Evolutionary conservation across 2,888 invertebrate genomes (phyloP).

Genomic region (Orthonevra nobilis): DNA sequence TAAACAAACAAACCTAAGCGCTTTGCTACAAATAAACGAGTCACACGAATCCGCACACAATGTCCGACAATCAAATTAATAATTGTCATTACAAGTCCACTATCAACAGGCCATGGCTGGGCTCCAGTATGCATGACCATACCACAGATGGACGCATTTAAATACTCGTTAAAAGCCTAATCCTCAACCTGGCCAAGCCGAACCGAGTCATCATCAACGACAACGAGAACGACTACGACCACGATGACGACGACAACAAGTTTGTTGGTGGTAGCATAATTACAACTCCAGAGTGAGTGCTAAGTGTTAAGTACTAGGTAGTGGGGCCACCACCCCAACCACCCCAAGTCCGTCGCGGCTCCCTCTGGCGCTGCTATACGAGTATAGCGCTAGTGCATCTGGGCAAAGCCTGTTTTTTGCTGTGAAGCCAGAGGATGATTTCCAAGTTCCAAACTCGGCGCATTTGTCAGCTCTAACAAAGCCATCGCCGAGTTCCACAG

Average conservation of each 20-base stretch:
- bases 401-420: slow-evolving; percentile 40
- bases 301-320: slow-evolving; percentile 48
- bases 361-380: no score
- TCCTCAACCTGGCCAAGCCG: slow-evolving; percentile 53
- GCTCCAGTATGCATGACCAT: slow-evolving; percentile 47
- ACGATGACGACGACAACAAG: background rate
- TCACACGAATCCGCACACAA: slow-evolving; percentile 12
- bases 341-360: slow-evolving; percentile 3
- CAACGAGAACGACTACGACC: slow-evolving; percentile 18
- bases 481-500: slow-evolving; percentile 10
- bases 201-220: slow-evolving; percentile 14
- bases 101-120: slow-evolving; percentile 30
- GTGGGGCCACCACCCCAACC: slow-evolving; percentile 3
- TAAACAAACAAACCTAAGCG: slow-evolving; percentile 31
- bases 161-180: slow-evolving; percentile 54
- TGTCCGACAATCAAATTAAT: slow-evolving; percentile 47
- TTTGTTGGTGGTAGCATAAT: slow-evolving; percentile 44
- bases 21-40: slow-evolving; percentile 26
- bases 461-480: slow-evolving; percentile 34
- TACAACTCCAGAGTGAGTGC: slow-evolving; percentile 49
- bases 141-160: slow-evolving; percentile 39
- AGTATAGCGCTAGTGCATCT: no score
- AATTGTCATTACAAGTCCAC: slow-evolving; percentile 46
- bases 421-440: slow-evolving; percentile 48
- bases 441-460: slow-evolving; percentile 9